A percentile compares a stretch with the other conserved stretches of the same genome.
These are phyloP conservation scores for Astreopora myriophthalma DNA, from an alignment of 64 coral and sea anemone genomes.

Conservation along the genomic window DNA sequence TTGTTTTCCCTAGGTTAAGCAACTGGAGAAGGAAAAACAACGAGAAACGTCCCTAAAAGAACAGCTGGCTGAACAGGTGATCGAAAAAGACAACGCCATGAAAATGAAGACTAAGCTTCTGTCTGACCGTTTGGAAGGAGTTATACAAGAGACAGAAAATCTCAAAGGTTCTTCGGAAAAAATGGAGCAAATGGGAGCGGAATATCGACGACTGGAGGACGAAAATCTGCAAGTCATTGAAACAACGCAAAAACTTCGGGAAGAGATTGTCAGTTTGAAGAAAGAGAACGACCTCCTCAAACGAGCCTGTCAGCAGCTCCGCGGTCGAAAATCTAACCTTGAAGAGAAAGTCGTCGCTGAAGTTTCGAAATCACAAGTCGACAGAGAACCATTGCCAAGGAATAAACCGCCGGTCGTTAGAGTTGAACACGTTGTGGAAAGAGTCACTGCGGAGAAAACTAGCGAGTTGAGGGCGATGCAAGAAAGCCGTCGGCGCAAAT, in stretches of 20 bases:
- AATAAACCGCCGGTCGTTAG: not conserved
- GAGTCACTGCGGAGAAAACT: not conserved
- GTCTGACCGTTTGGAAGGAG: slow-evolving; percentile 10
- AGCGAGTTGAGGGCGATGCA: not conserved
- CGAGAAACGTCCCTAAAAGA: slow-evolving; percentile 8
- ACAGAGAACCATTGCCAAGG: not conserved
- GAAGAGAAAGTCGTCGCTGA: slow-evolving; percentile 46
- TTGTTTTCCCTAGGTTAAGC: not conserved
- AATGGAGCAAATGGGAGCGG: slow-evolving; percentile 42
- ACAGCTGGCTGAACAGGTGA: slow-evolving; percentile 5
- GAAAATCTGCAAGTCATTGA: slow-evolving; percentile 73
- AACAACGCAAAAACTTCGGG: slow-evolving; percentile 65
- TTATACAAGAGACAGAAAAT: slow-evolving; percentile 34
- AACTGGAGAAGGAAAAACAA: slow-evolving; percentile 17
- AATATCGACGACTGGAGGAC: slow-evolving; percentile 53
- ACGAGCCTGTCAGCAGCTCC: slow-evolving; percentile 77
- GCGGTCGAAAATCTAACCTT: slow-evolving; percentile 40
- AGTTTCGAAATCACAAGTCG: not conserved
- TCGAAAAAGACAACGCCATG: slow-evolving; percentile 46
- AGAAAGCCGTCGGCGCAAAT: slow-evolving; percentile 29
- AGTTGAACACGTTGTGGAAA: slow-evolving; percentile 7
- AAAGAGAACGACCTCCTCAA: slow-evolving; percentile 85
- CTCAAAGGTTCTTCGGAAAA: not conserved
- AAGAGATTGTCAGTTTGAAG: slow-evolving; percentile 69
- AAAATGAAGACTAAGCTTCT: slow-evolving; percentile 1